These are phyloP conservation scores for Pungitius pungitius DNA, from an alignment of 2,113 vertebrate genomes.

Conservation along the genomic window DNA sequence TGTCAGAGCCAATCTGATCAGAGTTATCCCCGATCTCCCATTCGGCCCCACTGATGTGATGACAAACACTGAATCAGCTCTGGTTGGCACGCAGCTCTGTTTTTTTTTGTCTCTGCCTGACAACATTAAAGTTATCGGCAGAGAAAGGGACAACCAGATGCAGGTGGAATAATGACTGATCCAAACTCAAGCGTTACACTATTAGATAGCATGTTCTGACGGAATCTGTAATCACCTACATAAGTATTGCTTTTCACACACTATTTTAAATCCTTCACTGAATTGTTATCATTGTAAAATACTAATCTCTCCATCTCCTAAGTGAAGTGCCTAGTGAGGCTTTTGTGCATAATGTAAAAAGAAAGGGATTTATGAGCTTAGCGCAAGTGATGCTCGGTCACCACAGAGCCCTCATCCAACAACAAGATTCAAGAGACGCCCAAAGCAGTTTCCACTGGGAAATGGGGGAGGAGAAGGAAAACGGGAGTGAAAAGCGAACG, in stretches of 20 bases:
- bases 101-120: constrained; percentile 4
- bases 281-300: background rate
- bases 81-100: background rate
- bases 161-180: background rate
- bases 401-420: background rate
- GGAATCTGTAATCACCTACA: constrained; percentile 6
- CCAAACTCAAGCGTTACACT: background rate
- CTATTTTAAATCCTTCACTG: background rate
- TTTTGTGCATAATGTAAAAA: constrained; percentile 5
- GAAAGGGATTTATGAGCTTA: background rate
- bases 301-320: background rate
- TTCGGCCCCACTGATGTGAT: constrained; percentile 31
- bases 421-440: constrained; percentile 26
- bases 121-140: background rate
- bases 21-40: constrained; percentile 13
- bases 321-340: background rate
- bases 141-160: background rate
- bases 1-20: constrained; percentile 24
- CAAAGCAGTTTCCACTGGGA: constrained; percentile 26
- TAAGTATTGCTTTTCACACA: background rate
- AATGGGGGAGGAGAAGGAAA: constrained; percentile 27
- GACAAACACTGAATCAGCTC: background rate
- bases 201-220: constrained; percentile 4
- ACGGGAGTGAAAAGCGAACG: constrained; percentile 13
- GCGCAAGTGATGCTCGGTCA: background rate